A percentile compares a stretch with the other conserved stretches of the same genome.
These are phyloP conservation scores for Falco naumanni DNA, from an alignment of 2,797 vertebrate genomes.

Conservation along the genomic window DNA sequence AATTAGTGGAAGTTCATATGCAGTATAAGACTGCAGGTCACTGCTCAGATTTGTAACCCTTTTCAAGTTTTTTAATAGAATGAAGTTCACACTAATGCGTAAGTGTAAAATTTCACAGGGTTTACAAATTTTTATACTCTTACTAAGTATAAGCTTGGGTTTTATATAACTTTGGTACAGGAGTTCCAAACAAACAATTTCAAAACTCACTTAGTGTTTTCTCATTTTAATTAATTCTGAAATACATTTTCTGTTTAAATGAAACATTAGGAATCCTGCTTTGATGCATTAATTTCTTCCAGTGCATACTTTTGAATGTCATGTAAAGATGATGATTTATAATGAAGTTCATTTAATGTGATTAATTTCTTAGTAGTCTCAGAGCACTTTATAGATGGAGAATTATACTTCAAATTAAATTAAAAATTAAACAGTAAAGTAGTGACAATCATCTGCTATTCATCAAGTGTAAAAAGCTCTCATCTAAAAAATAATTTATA, in stretches of 20 bases:
- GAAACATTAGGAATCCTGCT: constrained; percentile 6
- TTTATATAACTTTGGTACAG: not conserved
- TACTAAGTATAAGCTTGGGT: rapidly evolving
- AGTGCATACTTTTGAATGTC: constrained; percentile 22
- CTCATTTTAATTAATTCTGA: constrained; percentile 33
- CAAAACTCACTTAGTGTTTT: not conserved
- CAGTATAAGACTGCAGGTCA: not conserved
- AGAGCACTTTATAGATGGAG: constrained; percentile 26
- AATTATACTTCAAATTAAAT: constrained; percentile 64
- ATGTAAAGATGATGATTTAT: constrained; percentile 37
- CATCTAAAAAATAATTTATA: constrained; percentile 27
- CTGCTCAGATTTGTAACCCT: not conserved
- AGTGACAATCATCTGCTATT: constrained; percentile 52
- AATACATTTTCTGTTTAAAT: constrained; percentile 39
- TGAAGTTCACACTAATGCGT: not conserved
- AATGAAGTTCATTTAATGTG: constrained; percentile 56
- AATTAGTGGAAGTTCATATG: not conserved
- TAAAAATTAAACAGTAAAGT: constrained; percentile 57
- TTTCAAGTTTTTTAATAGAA: not conserved
- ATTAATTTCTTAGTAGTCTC: constrained; percentile 58
- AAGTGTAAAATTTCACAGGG: not conserved
- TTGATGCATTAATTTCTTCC: constrained; percentile 50
- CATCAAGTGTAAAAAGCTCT: constrained; percentile 40
- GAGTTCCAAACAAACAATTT: not conserved
- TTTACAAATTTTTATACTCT: not conserved